Percentiles rank a stretch among this genome's conserved stretches.
phyloP scores from a whole-genome alignment of 2,113 vertebrate species.

The Psittacula cyanocephala region DNA sequence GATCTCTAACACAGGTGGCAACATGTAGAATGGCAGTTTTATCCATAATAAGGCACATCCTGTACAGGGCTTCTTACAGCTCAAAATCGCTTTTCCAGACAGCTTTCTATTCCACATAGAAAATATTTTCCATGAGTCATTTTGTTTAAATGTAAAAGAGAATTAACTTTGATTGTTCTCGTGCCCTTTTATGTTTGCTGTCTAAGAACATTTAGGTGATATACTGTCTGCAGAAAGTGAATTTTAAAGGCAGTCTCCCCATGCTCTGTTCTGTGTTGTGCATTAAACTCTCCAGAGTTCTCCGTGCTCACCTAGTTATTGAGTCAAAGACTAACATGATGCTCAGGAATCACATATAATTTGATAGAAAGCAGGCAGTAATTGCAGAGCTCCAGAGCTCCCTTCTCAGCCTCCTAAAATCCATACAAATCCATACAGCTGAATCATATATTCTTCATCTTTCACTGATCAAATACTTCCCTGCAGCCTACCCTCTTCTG shows the following conservation, averaged over 20 bases:
- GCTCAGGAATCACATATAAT: background rate
- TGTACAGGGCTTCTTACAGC: background rate
- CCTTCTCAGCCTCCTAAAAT: background rate
- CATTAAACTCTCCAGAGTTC: background rate
- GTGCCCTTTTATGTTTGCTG: background rate
- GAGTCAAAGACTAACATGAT: background rate
- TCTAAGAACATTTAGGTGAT: conserved; percentile 11
- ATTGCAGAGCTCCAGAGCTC: background rate
- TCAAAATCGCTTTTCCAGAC: background rate
- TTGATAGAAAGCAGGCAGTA: background rate
- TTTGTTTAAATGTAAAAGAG: background rate
- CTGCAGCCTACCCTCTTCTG: background rate
- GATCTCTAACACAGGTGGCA: conserved; percentile 23
- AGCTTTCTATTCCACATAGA: background rate
- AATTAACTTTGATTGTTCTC: conserved; percentile 24
- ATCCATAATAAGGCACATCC: background rate
- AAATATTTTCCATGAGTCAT: conserved; percentile 50
- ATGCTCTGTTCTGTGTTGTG: background rate
- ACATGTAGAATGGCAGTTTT: conserved; percentile 1
- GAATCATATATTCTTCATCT: background rate
- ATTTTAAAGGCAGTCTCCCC: background rate
- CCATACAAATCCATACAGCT: background rate
- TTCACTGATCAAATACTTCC: background rate
- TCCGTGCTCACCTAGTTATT: background rate
- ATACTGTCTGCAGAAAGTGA: background rate